Percentiles rank a stretch among this genome's conserved stretches.
Evolutionary conservation across 30 jellyfish, hydroid and myxozoan species (phyloP).

Genomic region (Sanderia malayensis): DNA sequence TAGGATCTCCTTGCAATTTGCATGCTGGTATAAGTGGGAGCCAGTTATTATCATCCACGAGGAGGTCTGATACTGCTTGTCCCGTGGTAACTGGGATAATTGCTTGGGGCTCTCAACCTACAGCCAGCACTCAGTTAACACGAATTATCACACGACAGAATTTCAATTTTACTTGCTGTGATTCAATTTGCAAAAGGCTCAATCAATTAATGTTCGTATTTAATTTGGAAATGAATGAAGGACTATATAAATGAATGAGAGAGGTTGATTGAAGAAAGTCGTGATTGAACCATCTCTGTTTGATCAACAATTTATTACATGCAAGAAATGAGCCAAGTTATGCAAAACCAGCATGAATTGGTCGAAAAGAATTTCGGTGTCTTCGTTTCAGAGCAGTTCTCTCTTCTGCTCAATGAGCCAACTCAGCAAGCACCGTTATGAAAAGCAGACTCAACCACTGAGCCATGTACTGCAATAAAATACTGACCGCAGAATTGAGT

Average conservation of each 20-base stretch:
- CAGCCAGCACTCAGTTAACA: too few species aligned
- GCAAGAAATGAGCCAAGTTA: background rate
- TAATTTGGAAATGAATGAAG: conserved; percentile 11
- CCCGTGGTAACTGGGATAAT: too few species aligned
- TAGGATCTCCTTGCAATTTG: too few species aligned
- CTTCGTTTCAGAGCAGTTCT: background rate
- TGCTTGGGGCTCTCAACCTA: too few species aligned
- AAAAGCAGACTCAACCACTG: background rate
- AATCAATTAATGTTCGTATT: background rate
- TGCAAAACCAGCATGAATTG: conserved; percentile 3
- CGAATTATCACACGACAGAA: too few species aligned
- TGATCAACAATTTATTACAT: background rate
- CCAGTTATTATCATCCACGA: too few species aligned
- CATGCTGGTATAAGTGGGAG: too few species aligned
- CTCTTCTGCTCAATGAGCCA: background rate
- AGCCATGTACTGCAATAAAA: background rate
- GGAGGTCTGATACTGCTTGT: too few species aligned
- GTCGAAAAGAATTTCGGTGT: conserved; percentile 1
- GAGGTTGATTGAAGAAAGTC: too few species aligned
- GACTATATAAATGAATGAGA: background rate
- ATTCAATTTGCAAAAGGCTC: background rate
- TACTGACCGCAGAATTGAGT: background rate
- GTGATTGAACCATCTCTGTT: background rate
- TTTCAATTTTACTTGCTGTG: too few species aligned
- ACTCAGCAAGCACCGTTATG: conserved; percentile 53